Base-by-base conservation (phyloP, 1,140 invertebrate species). In the Caenorhabditis remanei region DNA sequence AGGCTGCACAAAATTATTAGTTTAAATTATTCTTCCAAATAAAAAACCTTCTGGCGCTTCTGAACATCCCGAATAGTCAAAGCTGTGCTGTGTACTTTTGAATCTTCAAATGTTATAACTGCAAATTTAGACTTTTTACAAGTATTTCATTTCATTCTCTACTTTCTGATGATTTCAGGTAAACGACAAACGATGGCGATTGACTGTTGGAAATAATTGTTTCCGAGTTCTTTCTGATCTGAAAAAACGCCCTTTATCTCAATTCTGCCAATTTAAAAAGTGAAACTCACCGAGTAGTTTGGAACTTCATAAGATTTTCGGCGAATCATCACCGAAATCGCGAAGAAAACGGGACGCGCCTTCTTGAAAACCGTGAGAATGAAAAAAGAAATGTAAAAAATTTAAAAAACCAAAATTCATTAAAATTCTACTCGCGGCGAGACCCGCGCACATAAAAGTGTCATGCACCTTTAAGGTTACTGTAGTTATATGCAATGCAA, bases 101-200 rank as follows among this genome's bases (percentile, higher is more conserved):
- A n/a, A 4, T 58, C 7, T n/a, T 21, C n/a, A 21, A 8, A 58
- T n/a, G 16, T n/a, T 21, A n/a, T n/a, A n/a, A n/a, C 32, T 14
- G 21, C 1, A 40, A 24, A 63, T 40, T 65, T 13, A 4, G 2
- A 40, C 4, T 65, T 13, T 40, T n/a, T 16, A 14, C 41, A n/a
- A 24, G 14, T 9, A 13, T 79, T 79, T 50, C 7, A 11, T 8
- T 11, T 19, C 32, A 9, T 32, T 32, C 24, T 5, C 24, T 32
- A 79, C 71, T 53, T 50, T 53, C 19, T 24, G 71, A 24, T 24
- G 40, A 21, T 24, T 11, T 48, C 7, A n/a, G 32, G 14, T 21
- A 79, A 19, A 19, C 40, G n/a, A 50, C 46, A 43, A 79, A 79
- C 4, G 71, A 50, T n/a, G 71, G 71, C 71, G 71, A 79, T 50